Percentiles rank a stretch among this genome's conserved stretches.
Evolutionary conservation across 2,888 invertebrate species (phyloP).

Genomic region (Agonopterix subpropinquella): DNA sequence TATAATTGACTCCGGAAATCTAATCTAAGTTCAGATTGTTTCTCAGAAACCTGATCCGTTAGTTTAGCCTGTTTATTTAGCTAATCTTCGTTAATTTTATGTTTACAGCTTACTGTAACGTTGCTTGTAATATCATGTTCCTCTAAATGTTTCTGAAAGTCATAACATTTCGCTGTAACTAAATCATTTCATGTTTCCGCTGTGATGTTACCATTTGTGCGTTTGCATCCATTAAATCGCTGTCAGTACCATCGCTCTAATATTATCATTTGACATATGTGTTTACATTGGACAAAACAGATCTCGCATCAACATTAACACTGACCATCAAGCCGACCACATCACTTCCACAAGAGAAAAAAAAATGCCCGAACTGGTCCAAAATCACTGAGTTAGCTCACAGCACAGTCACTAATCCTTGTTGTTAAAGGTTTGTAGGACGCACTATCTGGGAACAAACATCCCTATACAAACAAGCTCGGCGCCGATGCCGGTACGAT

Average conservation of each 20-base stretch:
- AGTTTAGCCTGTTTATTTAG: neutral
- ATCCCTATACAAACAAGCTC: conserved; percentile 56
- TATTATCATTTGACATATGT: conserved; percentile 45
- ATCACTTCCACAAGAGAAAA: conserved; percentile 41
- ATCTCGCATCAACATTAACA: conserved; percentile 54
- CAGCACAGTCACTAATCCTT: conserved; percentile 54
- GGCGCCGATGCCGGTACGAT: conserved; percentile 36
- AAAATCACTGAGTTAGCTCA: conserved; percentile 35
- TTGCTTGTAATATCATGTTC: conserved; percentile 31
- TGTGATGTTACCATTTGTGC: conserved; percentile 34
- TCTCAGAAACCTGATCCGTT: neutral
- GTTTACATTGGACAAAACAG: conserved; percentile 65
- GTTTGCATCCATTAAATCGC: conserved; percentile 53
- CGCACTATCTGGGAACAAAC: conserved; percentile 66
- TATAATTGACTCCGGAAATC: too few species aligned
- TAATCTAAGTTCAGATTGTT: neutral
- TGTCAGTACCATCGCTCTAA: conserved; percentile 33
- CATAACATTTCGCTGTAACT: conserved; percentile 46
- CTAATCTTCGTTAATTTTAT: conserved; percentile 4
- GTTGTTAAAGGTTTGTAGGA: conserved; percentile 39
- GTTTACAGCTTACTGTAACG: conserved; percentile 2
- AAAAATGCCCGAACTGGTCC: conserved; percentile 11
- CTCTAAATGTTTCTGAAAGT: conserved; percentile 30
- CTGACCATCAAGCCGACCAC: conserved; percentile 47
- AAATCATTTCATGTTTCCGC: conserved; percentile 59